Conservation (phyloP, 2,113 vertebrate species). For the Caretta caretta region DNA sequence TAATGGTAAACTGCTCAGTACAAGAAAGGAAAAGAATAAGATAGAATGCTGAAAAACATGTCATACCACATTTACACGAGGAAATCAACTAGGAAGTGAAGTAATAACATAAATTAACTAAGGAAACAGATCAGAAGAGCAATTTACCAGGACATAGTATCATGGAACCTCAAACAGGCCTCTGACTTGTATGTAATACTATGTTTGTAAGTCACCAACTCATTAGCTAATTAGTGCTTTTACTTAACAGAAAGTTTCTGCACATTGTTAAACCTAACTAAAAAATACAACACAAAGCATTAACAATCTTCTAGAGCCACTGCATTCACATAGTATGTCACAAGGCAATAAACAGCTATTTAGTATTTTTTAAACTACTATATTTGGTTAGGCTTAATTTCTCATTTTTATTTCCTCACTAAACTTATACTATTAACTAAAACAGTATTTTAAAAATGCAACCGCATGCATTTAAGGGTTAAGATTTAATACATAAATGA, state of each 20-base stretch:
- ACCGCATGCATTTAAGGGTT: neutral
- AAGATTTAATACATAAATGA: neutral
- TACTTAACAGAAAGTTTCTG: neutral
- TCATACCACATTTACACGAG: neutral
- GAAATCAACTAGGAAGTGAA: neutral
- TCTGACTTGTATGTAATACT: accelerated
- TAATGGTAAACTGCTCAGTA: neutral
- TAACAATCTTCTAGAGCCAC: neutral
- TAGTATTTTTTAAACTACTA: neutral
- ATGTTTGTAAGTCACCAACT: accelerated
- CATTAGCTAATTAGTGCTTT: accelerated
- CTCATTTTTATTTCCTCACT: conserved; percentile 1
- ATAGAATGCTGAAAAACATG: neutral
- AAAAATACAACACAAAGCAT: neutral
- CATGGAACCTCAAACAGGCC: neutral
- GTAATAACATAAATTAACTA: neutral
- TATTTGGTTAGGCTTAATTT: neutral
- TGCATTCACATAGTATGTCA: neutral
- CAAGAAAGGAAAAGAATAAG: neutral
- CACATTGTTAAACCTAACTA: neutral
- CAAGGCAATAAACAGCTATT: neutral
- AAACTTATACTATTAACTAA: neutral
- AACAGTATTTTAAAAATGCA: neutral
- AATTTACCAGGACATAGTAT: neutral
- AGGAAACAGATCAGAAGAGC: neutral